phyloP scores from a whole-genome alignment of 2,113 vertebrate species.

The Carassius auratus region DNA sequence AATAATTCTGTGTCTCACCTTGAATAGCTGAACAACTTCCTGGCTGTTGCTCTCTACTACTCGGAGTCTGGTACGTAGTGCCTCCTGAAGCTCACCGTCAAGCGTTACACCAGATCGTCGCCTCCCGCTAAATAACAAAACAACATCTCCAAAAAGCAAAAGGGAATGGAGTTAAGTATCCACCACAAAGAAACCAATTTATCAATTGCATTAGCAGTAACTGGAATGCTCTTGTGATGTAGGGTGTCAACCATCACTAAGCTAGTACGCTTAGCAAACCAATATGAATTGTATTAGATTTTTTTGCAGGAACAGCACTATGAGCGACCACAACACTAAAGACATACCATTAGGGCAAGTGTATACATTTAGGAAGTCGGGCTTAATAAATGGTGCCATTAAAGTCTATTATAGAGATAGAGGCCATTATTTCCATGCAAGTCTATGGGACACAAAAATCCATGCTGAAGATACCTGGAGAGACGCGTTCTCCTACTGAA shows the following conservation, averaged over 20 bases:
- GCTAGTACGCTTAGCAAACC: background rate
- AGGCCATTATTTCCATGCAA: conserved; percentile 2
- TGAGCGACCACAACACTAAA: background rate
- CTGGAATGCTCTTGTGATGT: background rate
- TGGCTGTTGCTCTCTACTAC: conserved; percentile 90
- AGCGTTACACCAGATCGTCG: conserved; percentile 76
- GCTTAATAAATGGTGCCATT: conserved; percentile 66
- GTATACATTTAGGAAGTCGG: conserved; percentile 57
- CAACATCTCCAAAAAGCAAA: conserved; percentile 74
- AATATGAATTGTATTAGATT: background rate
- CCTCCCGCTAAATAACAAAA: conserved; percentile 83
- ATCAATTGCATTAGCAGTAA: background rate
- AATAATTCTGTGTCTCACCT: conserved; percentile 72
- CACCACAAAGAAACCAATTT: background rate
- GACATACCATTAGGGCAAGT: conserved; percentile 32
- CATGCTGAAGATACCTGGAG: conserved; percentile 75
- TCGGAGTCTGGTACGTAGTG: conserved; percentile 85
- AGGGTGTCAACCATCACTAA: background rate
- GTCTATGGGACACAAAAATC: background rate
- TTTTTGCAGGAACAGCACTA: conserved; percentile 21
- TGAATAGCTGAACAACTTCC: conserved; percentile 85
- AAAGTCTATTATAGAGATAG: conserved; percentile 68
- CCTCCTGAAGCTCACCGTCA: conserved; percentile 84
- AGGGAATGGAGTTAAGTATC: background rate
- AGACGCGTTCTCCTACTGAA: conserved; percentile 75